phyloP scores from a whole-genome alignment of 64 coral and sea anemone genomes.

The Astreopora myriophthalma region DNA sequence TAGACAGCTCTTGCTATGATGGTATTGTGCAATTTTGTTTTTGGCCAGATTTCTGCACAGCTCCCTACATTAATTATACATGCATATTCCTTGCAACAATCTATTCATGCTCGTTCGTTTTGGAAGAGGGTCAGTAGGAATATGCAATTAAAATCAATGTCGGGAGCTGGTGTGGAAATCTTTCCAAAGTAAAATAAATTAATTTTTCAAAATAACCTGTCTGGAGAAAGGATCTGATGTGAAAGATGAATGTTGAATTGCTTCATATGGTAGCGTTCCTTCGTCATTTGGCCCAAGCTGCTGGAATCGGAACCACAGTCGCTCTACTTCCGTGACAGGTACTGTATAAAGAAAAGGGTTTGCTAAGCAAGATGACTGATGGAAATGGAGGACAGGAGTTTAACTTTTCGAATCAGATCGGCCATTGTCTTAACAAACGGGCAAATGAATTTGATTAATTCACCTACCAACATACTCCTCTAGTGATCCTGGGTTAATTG shows the following conservation, averaged over 20 bases:
- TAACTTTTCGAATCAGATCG: too few relatives aligned
- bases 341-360: slow-evolving; percentile 4
- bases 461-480: slow-evolving; percentile 39
- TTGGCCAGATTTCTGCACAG: too few relatives aligned
- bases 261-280: background rate
- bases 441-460: too few relatives aligned
- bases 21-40: too few relatives aligned
- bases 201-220: slow-evolving; percentile 38
- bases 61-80: too few relatives aligned
- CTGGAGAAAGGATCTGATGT: slow-evolving; percentile 19
- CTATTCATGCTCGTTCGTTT: too few relatives aligned
- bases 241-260: slow-evolving; percentile 5
- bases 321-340: slow-evolving; percentile 46
- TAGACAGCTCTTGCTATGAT: background rate
- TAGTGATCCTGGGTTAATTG: background rate
- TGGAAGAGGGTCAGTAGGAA: too few relatives aligned
- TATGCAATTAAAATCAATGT: background rate
- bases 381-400: background rate
- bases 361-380: too few relatives aligned
- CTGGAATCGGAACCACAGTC: slow-evolving; percentile 45
- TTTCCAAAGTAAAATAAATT: too few relatives aligned
- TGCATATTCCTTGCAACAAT: too few relatives aligned
- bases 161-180: too few relatives aligned
- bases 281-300: slow-evolving; percentile 8
- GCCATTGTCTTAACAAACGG: too few relatives aligned